These are phyloP conservation scores for Colletes latitarsis DNA, from an alignment of 1,140 invertebrate species.

Conservation along the genomic window DNA sequence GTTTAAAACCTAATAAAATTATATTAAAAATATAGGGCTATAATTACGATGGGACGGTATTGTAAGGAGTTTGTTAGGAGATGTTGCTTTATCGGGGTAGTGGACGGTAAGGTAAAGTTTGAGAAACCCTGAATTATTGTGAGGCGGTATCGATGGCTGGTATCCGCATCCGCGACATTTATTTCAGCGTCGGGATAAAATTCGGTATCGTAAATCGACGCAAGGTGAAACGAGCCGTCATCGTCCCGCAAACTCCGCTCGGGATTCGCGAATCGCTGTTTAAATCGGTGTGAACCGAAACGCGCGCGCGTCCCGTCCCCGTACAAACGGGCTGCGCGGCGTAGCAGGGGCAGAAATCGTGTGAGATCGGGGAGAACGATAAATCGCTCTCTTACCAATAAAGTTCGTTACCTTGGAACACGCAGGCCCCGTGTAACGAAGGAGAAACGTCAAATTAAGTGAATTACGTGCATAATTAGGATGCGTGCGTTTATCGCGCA, in stretches of 20 bases:
- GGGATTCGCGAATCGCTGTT: constrained; percentile 41
- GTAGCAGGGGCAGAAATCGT: constrained; percentile 58
- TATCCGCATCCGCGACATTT: constrained; percentile 18
- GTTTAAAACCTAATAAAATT: too few species aligned
- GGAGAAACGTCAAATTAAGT: constrained; percentile 69
- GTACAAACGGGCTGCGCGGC: constrained; percentile 45
- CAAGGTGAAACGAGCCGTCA: constrained; percentile 42
- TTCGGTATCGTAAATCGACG: constrained; percentile 42
- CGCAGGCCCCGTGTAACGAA: constrained; percentile 64
- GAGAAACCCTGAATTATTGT: too few species aligned
- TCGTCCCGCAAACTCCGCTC: constrained; percentile 4
- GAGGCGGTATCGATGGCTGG: not conserved
- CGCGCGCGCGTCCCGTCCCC: constrained; percentile 14
- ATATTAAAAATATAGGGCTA: too few species aligned
- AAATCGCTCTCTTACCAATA: constrained; percentile 69
- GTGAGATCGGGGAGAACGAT: constrained; percentile 63
- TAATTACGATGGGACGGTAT: too few species aligned
- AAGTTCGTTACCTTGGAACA: constrained; percentile 67
- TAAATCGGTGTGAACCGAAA: constrained; percentile 53
- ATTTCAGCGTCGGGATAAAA: constrained; percentile 12
- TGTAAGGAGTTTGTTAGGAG: too few species aligned
- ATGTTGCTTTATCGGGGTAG: too few species aligned
- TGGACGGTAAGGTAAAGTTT: too few species aligned
- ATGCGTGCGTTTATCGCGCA: constrained; percentile 65
- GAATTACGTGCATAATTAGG: constrained; percentile 69